Evolutionary conservation across 2,797 vertebrate species (phyloP), one percentile per base, ranked within the genome.

Genomic region (Remorina albescens): DNA sequence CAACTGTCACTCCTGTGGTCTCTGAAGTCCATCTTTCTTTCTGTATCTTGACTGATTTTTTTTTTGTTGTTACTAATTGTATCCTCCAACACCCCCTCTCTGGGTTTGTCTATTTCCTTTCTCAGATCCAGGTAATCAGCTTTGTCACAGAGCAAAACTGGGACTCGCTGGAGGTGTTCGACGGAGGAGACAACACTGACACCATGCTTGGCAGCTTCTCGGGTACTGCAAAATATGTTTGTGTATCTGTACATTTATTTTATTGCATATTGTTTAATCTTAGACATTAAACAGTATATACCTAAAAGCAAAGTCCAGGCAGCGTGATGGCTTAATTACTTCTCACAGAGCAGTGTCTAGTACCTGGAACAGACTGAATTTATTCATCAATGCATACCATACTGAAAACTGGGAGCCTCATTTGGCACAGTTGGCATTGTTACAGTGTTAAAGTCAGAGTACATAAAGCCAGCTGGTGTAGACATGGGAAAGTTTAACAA

Each of bases 101-200:
- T 62, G 26, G 32, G n/a, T 58, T 61, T 64, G 13, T 63, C 55
- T 73, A 49, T 11, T 58, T 5, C 30, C 54, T 55, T 32, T 65
- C 61, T 75, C 84, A 99, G 98, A 98, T 99, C 84, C 98, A 99
- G 89, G 98, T 99, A 84, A 96, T 99, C 91, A 98, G 96, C 89
- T 99, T 99, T 91, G 97, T 98, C 82, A 99, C 98, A 0, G 98
- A 99, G 89, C 98, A 99, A 94, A 99, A 99, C 93, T 99, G 98
- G 98, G 98, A 99, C 88, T 99, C 98, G 1, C 92, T 99, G 77
- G 98, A 99, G 81, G 97, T 99, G 74, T 99, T 99, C 47, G 98
- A 99, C 1, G 98, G 98, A 34, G 97, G 96, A 1, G 98, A 99
- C 86, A 99, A 98, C 93, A 98, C 96, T 0, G 97, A 96, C 71